Percentiles rank a stretch among this genome's conserved stretches.
phyloP scores from a whole-genome alignment of 2,797 vertebrate species.

The Phalloptychus januarius region DNA sequence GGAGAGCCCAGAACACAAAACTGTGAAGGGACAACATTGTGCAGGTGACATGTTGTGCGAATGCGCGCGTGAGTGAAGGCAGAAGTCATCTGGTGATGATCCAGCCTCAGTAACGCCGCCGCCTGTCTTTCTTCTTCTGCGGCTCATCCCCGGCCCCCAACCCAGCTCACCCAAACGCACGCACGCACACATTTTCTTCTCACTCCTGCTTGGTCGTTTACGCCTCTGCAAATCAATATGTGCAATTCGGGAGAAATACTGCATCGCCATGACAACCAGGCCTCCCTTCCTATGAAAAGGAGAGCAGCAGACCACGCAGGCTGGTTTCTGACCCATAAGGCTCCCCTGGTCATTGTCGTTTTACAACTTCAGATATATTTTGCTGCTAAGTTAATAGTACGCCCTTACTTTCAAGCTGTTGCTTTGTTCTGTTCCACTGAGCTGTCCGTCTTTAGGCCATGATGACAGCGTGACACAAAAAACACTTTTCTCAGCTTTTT shows the following conservation, averaged over 20 bases:
- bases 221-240: constrained; percentile 97
- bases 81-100: constrained; percentile 62
- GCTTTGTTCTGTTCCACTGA: background rate
- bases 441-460: background rate
- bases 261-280: constrained; percentile 96
- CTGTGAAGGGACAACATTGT: constrained; percentile 19
- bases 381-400: background rate
- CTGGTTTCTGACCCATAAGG: constrained; percentile 51
- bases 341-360: constrained; percentile 7
- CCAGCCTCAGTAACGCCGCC: constrained; percentile 30
- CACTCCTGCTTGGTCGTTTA: constrained; percentile 92
- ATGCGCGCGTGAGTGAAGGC: constrained; percentile 10
- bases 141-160: constrained; percentile 58
- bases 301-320: constrained; percentile 58
- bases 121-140: constrained; percentile 29
- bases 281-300: constrained; percentile 86
- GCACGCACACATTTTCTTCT: constrained; percentile 80
- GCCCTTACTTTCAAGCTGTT: background rate
- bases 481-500: background rate
- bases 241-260: constrained; percentile 98
- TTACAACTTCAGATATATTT: constrained; percentile 31
- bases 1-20: constrained; percentile 63
- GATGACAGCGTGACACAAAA: background rate
- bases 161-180: constrained; percentile 43
- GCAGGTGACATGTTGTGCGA: constrained; percentile 21